Conservation (phyloP, 1,140 invertebrate species). For the Monochamus saltuarius region DNA sequence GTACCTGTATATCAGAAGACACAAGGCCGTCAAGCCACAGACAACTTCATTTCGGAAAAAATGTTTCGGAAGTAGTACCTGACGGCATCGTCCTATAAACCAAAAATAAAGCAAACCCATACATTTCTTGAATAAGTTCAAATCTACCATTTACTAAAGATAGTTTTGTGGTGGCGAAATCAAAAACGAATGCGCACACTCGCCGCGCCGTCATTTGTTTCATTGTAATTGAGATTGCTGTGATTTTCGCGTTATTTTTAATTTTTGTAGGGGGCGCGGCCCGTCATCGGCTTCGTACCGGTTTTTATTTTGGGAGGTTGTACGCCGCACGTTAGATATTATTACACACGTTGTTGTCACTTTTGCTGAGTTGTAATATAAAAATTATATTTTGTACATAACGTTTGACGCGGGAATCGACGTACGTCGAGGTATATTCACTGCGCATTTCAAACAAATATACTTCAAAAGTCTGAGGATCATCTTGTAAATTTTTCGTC, state of each 20-base stretch:
- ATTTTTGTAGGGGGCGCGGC: conserved; percentile 13
- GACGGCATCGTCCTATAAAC: conserved; percentile 38
- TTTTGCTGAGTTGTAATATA: too few species aligned
- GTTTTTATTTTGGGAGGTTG: background rate
- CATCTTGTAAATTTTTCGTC: too few species aligned
- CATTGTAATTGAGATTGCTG: conserved; percentile 29
- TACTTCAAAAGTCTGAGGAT: too few species aligned
- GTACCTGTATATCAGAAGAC: conserved; percentile 43
- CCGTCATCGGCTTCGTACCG: background rate
- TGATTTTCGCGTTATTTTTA: conserved; percentile 33
- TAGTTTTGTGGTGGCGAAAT: conserved; percentile 20
- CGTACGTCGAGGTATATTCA: too few species aligned
- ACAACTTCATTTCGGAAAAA: conserved; percentile 33
- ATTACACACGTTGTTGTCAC: background rate
- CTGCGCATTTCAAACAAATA: too few species aligned
- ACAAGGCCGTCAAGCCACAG: conserved; percentile 12
- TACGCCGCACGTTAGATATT: background rate
- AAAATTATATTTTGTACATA: too few species aligned
- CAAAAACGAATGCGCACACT: conserved; percentile 7
- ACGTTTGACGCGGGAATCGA: too few species aligned
- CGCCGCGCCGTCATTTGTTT: conserved; percentile 19
- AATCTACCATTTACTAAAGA: conserved; percentile 18
- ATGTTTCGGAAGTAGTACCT: conserved; percentile 33
- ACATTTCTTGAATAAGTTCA: conserved; percentile 9
- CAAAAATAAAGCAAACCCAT: conserved; percentile 4